Percentiles rank a stretch among this genome's conserved stretches.
Evolutionary conservation across 2,888 invertebrate species (phyloP).

Genomic region (Sarcophaga subvicina): DNA sequence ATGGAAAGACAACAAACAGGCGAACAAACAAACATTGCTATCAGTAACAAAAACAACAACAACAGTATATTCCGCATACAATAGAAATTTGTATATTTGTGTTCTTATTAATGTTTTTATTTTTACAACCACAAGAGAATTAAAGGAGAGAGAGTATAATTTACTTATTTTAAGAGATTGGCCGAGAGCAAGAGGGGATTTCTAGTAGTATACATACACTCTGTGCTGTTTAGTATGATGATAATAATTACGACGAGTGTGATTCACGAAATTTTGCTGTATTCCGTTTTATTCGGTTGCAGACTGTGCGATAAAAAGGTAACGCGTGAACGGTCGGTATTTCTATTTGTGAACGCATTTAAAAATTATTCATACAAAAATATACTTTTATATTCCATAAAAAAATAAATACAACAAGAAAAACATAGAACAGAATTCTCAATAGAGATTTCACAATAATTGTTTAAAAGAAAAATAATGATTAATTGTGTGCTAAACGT

Average conservation of each 20-base stretch:
- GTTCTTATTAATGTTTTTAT: conserved; percentile 34
- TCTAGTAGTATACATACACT: conserved; percentile 64
- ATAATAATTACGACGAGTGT: conserved; percentile 62
- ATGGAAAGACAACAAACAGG: background rate
- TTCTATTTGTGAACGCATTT: conserved; percentile 37
- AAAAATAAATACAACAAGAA: background rate
- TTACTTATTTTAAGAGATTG: background rate
- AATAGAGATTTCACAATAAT: no score
- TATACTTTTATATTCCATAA: background rate
- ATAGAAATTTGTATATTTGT: conserved; percentile 7
- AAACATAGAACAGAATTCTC: background rate
- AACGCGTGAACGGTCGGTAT: conserved; percentile 51
- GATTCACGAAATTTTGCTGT: conserved; percentile 70
- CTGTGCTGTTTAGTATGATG: conserved; percentile 36
- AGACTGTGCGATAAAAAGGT: conserved; percentile 68
- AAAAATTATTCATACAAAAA: conserved; percentile 35
- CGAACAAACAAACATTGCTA: background rate
- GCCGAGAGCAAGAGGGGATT: conserved; percentile 25
- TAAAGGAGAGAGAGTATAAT: background rate
- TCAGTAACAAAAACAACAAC: background rate
- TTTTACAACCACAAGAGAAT: conserved; percentile 37
- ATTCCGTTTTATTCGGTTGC: conserved; percentile 71
- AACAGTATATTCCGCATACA: conserved; percentile 13
- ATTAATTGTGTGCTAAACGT: conserved; percentile 24
- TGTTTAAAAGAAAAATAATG: background rate